Base-by-base conservation (phyloP, 2,113 vertebrate species). In the Mirounga angustirostris region DNA sequence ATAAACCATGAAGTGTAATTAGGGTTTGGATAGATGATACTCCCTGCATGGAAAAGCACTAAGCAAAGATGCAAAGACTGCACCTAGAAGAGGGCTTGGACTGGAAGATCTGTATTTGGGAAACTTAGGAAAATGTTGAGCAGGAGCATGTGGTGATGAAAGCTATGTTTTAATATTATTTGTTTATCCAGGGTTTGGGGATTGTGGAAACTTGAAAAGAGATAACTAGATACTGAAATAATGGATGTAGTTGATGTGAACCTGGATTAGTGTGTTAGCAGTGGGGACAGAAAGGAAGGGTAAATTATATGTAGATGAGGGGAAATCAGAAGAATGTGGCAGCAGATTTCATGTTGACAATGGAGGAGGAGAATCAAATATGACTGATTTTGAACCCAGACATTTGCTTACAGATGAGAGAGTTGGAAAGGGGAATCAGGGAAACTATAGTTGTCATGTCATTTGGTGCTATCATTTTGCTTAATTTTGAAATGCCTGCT, bases 1-100 rank as follows among this genome's bases (percentile, higher is more conserved):
- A 30, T 91, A 91, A 97, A 91, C 16, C 24, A 6, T 92, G 67
- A 76, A 63, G 40, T 89, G 56, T 85, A 61, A 84, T 96, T 94
- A 81, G 63, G 13, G n/a, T 73, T 95, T 92, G 43, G 58, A 21
- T 81, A 85, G 58, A 69, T 74, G 30, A 61, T 88, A 59, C 59
- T 85, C 28, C 28, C 56, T 86, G 26, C 15, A 0, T 93, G 84
- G 81, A 80, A 87, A 91, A 86, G n/a, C n/a, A 59, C 40, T 73
- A 63, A 82, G 43, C 40, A 69, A 76, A 92, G 67, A 52, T 63
- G 67, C 59, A 73, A 95, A 87, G n/a, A 13, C 71, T 13, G 30
- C 46, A 83, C 58, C 87, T 52, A 71, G 36, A 14, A 73, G 21
- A 76, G 18, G 65, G 58, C 24, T 61, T 85, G 78, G 36, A 93